phyloP scores from a whole-genome alignment of 2,797 vertebrate species.

The Atherinosoma microstoma region DNA sequence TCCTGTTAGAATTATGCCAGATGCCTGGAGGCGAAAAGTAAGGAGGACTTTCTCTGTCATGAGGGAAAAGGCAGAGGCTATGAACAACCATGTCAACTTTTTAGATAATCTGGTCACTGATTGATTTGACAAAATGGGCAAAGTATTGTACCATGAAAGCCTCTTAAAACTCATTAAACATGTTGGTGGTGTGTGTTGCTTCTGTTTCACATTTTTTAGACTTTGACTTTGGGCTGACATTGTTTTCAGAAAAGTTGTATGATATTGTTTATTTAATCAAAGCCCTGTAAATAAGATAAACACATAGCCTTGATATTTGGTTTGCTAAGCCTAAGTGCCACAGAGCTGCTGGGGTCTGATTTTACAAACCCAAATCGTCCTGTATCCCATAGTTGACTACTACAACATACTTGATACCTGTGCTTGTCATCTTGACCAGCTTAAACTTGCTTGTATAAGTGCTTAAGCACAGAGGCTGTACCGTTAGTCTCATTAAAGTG shows the following conservation, averaged over 20 bases:
- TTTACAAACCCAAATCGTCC: too few relatives aligned
- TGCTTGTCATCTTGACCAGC: neutral
- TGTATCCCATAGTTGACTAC: neutral
- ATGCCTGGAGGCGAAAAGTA: conserved; percentile 41
- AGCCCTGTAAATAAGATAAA: neutral
- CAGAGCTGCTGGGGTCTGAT: neutral
- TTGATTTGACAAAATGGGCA: conserved; percentile 1
- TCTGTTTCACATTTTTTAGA: neutral
- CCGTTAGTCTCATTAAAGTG: neutral
- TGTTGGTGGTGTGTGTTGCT: neutral
- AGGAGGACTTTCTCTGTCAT: conserved; percentile 29
- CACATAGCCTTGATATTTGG: neutral
- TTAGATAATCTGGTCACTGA: conserved; percentile 1
- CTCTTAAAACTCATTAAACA: neutral
- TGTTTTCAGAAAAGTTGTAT: neutral
- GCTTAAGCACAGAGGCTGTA: neutral
- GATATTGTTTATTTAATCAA: neutral
- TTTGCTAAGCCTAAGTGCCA: neutral
- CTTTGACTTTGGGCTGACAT: neutral
- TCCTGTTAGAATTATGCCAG: conserved; percentile 51
- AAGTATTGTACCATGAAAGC: neutral
- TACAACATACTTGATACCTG: neutral
- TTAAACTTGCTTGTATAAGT: neutral
- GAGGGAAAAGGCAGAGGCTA: conserved; percentile 5
- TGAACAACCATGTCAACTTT: conserved; percentile 17